A percentile compares a stretch with the other conserved stretches of the same genome.
Conservation (phyloP, 1,140 invertebrate genomes). For the Theocolax elegans region DNA sequence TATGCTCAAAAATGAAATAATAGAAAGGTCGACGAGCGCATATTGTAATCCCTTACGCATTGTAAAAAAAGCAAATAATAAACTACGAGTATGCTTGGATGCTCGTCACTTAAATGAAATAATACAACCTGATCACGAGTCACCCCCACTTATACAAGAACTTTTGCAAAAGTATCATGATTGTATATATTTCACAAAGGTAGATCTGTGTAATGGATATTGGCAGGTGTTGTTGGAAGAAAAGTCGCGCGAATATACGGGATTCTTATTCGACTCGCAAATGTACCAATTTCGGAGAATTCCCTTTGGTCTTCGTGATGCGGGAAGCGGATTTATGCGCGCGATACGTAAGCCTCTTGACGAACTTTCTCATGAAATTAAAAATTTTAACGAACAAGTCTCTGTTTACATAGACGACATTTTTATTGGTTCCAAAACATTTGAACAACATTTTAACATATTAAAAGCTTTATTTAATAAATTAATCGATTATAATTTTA, state of each 20-base stretch:
- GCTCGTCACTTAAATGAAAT: constrained; percentile 45
- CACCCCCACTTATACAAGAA: constrained; percentile 49
- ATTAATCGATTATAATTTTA: constrained; percentile 41
- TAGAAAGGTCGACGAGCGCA: constrained; percentile 47
- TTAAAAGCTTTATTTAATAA: constrained; percentile 19
- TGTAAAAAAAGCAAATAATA: constrained; percentile 46
- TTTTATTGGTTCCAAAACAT: background rate
- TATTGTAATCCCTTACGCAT: constrained; percentile 55
- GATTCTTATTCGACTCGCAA: constrained; percentile 49
- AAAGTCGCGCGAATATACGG: constrained; percentile 53
- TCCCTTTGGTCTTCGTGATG: constrained; percentile 23
- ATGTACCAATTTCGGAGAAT: constrained; percentile 32
- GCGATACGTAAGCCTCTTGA: background rate
- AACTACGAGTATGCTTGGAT: background rate
- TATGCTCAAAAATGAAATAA: constrained; percentile 43
- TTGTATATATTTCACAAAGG: constrained; percentile 42
- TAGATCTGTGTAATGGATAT: constrained; percentile 56
- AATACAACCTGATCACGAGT: constrained; percentile 51
- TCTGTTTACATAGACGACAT: constrained; percentile 4
- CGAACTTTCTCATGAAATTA: background rate
- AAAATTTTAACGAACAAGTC: background rate
- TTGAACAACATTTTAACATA: background rate
- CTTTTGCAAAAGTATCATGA: constrained; percentile 49
- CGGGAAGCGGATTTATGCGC: constrained; percentile 31
- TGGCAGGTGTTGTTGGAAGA: constrained; percentile 54